Evolutionary conservation across 2,113 vertebrate species (phyloP).

Genomic region (Prolemur simus): DNA sequence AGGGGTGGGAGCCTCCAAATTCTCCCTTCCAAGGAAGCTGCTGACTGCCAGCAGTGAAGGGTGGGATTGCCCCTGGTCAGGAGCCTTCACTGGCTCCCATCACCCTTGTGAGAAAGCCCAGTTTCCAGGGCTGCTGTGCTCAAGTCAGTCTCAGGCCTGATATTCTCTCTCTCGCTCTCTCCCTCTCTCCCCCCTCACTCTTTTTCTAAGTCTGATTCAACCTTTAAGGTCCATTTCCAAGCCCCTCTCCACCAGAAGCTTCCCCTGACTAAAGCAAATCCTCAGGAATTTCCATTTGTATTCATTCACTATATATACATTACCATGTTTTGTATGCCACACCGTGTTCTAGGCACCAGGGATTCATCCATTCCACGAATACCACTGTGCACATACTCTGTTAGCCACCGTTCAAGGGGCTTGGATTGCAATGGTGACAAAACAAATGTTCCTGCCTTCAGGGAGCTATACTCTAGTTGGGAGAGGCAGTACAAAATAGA

Average conservation of each 20-base stretch:
- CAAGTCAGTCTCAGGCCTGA: not conserved
- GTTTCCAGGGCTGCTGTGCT: not conserved
- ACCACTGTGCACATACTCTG: not conserved
- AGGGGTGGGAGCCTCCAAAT: not conserved
- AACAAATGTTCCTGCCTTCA: not conserved
- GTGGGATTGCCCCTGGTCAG: not conserved
- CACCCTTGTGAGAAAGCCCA: not conserved
- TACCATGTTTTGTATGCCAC: not conserved
- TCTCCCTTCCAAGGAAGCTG: not conserved
- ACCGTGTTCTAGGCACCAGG: not conserved
- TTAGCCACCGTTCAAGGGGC: not conserved
- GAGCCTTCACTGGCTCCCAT: not conserved
- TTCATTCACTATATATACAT: not conserved
- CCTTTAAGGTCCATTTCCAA: not conserved
- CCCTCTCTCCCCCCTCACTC: not conserved
- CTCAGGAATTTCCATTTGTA: not conserved
- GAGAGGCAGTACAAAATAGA: not conserved
- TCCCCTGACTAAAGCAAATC: not conserved
- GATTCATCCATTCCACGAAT: not conserved
- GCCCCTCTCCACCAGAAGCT: not conserved
- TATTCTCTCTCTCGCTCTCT: not conserved
- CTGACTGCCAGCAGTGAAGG: not conserved
- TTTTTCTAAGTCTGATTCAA: not conserved
- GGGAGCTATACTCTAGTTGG: not conserved
- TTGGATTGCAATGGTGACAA: not conserved